Conservation (phyloP, 2,113 vertebrate species). For the zebrafish (Danio rerio) region GRCz12tu NC_133179.1:7197001-7197500, state of each 20-base stretch:
- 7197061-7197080: slow-evolving; percentile 37
- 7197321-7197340: slow-evolving; percentile 6
- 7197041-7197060: slow-evolving; percentile 25
- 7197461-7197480: slow-evolving; percentile 65
- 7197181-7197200: neutral
- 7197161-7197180: slow-evolving; percentile 25
- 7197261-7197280: slow-evolving; percentile 18
- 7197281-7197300: slow-evolving; percentile 16
- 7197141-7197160: slow-evolving; percentile 22
- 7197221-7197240: neutral
- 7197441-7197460: slow-evolving; percentile 68
- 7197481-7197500: slow-evolving; percentile 73
- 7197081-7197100: slow-evolving; percentile 6
- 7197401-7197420: slow-evolving; percentile 64
- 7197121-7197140: slow-evolving; percentile 1
- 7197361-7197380: slow-evolving; percentile 30
- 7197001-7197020: slow-evolving; percentile 56
- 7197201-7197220: neutral
- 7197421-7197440: slow-evolving; percentile 61
- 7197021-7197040: slow-evolving; percentile 27
- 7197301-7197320: slow-evolving; percentile 1
- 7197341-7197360: slow-evolving; percentile 1
- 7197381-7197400: slow-evolving; percentile 60
- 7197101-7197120: slow-evolving; percentile 33
- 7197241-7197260: neutral